Evolutionary conservation across 2,113 vertebrate genomes (phyloP), one percentile per base, ranked within the genome.

Genomic region (Perca schrenkii): DNA sequence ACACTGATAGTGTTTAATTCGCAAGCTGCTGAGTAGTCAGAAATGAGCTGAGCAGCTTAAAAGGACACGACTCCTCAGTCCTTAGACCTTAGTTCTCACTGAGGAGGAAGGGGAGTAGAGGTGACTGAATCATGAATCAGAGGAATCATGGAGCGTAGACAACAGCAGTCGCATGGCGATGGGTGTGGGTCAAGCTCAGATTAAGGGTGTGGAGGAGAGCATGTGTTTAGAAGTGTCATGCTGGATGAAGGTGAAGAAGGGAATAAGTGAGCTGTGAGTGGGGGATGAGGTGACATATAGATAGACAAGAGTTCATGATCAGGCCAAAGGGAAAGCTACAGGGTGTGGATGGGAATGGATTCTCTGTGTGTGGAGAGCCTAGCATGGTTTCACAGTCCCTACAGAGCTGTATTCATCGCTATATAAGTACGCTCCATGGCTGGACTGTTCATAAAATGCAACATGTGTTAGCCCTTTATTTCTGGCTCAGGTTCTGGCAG

Each of bases 391-490:
- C 43, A 75, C 54, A 68, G 79, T 91, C 88, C 86, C 91, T 10
- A 22, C 49, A 67, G 88, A 87, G 83, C 74, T 46, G 62, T 82
- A 65, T 88, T 66, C 64, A 13, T 88, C 58, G 62, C 80, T 74
- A 63, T 65, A 50, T 54, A 76, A 77, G 73, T 84, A 78, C 21
- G 76, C 64, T 84, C 54, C 81, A 47, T 22, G 11, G 74, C 58
- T 40, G 49, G 61, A 78, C 77, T 79, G 70, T 89, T 90, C 86
- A 84, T 90, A 80, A 92, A 91, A 85, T 62, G 84, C 76, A 92
- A 90, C 92, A 92, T 88, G 86, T 93, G 92, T 89, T 92, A 80
- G 71, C 69, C 77, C 73, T 94, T 92, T 94, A 92, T 93, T 92
- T 88, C 86, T 90, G 90, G 89, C 89, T 76, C 73, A 2, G 79